phyloP scores from a whole-genome alignment of 2,888 invertebrate species.

The Toxonevra muliebris region DNA sequence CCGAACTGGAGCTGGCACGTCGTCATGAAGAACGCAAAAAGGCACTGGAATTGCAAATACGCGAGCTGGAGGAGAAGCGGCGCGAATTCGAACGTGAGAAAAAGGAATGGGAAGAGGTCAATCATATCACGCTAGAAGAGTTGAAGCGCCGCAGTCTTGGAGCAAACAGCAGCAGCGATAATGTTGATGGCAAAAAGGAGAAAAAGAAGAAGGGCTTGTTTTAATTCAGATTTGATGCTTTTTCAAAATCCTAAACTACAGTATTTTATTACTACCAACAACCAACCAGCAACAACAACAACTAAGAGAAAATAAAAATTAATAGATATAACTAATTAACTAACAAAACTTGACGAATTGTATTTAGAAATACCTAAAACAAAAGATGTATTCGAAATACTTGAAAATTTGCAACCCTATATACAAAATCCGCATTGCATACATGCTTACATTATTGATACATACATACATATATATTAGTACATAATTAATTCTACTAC shows the following conservation, averaged over 20 bases:
- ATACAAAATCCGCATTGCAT: constrained; percentile 16
- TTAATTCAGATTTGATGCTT: constrained; percentile 47
- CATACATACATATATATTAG: constrained; percentile 43
- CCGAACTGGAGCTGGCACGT: constrained; percentile 90
- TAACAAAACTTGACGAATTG: constrained; percentile 30
- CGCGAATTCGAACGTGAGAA: constrained; percentile 86
- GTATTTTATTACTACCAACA: constrained; percentile 22
- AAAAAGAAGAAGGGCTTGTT: constrained; percentile 62
- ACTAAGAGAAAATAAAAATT: constrained; percentile 25
- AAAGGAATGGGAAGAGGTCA: constrained; percentile 88
- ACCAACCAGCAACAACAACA: constrained; percentile 18
- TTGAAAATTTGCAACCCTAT: not conserved
- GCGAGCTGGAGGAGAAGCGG: constrained; percentile 90
- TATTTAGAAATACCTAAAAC: constrained; percentile 34
- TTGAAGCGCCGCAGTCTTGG: constrained; percentile 86
- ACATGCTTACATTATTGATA: constrained; percentile 30
- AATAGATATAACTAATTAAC: not conserved
- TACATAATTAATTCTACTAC: constrained; percentile 11
- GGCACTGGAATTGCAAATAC: constrained; percentile 87
- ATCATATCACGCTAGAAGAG: constrained; percentile 89
- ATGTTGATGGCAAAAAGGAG: constrained; percentile 59
- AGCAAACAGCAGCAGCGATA: constrained; percentile 76
- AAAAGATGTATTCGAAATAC: constrained; percentile 34
- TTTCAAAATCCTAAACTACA: constrained; percentile 20
- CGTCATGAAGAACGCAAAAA: constrained; percentile 85